Evolutionary conservation across 2,797 vertebrate genomes (phyloP), one percentile per base, ranked within the genome.

Genomic region (Notolepis coatsorum): DNA sequence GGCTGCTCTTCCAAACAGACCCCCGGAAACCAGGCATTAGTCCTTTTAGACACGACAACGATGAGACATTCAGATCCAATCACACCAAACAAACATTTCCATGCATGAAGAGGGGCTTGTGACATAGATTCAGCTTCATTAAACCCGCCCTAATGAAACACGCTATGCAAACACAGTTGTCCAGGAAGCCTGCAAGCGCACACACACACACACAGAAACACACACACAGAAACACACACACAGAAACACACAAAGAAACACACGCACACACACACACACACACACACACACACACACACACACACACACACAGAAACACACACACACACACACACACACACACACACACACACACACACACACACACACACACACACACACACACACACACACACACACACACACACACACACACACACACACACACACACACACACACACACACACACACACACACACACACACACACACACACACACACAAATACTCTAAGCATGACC

Each of bases 391-490:
- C 9, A 12, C 25, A 50, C 33, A n/a, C n/a, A n/a, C n/a, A n/a
- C n/a, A n/a, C n/a, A n/a, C 23, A 43, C 7, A 9, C 41, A 23
- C 65, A 52, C 23, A 62, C 24, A 61, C 42, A 30, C 48, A 53
- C 63, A 39, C 12, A 13, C 24, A 30, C 52, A 62, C 45, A 57
- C 48, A 69, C 38, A 21, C 46, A 31, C 24, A 37, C 39, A 24
- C 23, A 47, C 10, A 39, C 33, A 64, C 12, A 67, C 45, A 43
- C 2, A 20, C 47, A 13, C 54, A 39, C 12, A 31, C 45, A 20
- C 4, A 24, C 48, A 46, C 18, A 58, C 18, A 24, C 18, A 15
- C 46, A 62, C 24, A 54, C 30, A 60, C 35, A 38, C 0, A 3
- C 24, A 50, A 10, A 43, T 37, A 21, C 15, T 28, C 25, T 17